These are phyloP conservation scores for Hypsibius dujardini DNA, from an alignment of 1,140 invertebrate species.

Conservation along the genomic window DNA sequence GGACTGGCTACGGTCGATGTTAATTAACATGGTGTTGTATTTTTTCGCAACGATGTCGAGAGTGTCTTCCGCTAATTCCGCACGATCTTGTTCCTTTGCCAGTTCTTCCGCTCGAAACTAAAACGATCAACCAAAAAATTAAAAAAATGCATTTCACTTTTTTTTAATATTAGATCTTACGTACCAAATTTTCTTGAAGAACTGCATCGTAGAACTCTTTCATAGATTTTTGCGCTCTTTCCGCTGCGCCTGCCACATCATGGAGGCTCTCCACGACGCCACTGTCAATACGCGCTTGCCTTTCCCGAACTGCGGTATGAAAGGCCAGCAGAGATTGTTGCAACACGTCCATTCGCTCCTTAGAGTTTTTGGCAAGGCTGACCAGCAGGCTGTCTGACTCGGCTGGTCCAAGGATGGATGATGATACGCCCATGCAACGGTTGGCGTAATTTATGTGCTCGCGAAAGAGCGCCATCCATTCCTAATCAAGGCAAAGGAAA, in stretches of 20 bases:
- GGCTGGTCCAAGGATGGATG: too few relatives aligned
- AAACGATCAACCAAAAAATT: not conserved
- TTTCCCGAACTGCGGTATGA: not conserved
- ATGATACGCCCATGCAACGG: too few relatives aligned
- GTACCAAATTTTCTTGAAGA: not conserved
- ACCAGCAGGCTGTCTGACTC: too few relatives aligned
- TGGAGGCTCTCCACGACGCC: not conserved
- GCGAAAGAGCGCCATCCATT: too few relatives aligned
- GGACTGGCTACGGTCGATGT: not conserved
- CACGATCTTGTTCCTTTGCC: not conserved
- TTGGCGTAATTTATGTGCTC: too few relatives aligned
- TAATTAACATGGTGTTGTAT: not conserved
- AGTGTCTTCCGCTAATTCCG: not conserved
- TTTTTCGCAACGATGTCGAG: not conserved
- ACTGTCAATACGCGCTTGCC: not conserved
- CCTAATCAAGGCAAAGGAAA: too few relatives aligned
- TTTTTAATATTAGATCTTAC: too few relatives aligned
- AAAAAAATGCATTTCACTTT: too few relatives aligned
- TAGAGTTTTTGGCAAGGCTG: too few relatives aligned
- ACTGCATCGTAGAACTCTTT: conserved; percentile 3
- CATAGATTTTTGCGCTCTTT: not conserved
- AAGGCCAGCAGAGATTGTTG: not conserved
- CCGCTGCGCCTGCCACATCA: not conserved
- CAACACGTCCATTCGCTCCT: too few relatives aligned
- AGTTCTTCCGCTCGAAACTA: not conserved